Evolutionary conservation across 2,113 vertebrate genomes (phyloP).

Genomic region (Amphilophus citrinellus): DNA sequence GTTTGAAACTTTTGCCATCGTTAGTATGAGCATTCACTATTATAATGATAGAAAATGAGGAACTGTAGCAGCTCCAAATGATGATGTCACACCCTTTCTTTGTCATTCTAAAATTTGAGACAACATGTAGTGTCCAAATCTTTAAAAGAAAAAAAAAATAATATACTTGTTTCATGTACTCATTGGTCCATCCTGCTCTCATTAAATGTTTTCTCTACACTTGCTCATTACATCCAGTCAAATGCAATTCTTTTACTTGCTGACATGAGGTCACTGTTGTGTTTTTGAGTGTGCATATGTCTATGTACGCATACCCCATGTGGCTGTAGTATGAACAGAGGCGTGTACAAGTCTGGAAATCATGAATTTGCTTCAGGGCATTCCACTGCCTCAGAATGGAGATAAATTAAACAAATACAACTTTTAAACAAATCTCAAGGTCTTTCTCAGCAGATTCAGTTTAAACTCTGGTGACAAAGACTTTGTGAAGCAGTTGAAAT

Average conservation of each 20-base stretch:
- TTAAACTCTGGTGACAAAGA: not conserved
- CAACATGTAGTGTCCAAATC: no score
- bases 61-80: no score
- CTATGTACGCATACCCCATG: not conserved
- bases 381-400: not conserved
- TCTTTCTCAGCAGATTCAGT: not conserved
- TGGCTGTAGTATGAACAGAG: not conserved
- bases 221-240: not conserved
- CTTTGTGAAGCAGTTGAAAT: no score
- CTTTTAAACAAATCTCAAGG: not conserved
- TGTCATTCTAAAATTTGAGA: not conserved
- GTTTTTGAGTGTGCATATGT: not conserved
- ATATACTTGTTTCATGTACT: not conserved
- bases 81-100: no score
- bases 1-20: not conserved
- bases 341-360: not conserved
- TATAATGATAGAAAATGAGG: no score
- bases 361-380: not conserved
- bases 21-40: not conserved
- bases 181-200: not conserved
- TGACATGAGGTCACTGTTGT: not conserved
- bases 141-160: not conserved
- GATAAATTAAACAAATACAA: not conserved
- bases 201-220: not conserved
- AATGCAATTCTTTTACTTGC: not conserved